These are phyloP conservation scores for Acanthococcus lagerstroemiae DNA, from an alignment of 2,888 invertebrate genomes.

Conservation along the genomic window DNA sequence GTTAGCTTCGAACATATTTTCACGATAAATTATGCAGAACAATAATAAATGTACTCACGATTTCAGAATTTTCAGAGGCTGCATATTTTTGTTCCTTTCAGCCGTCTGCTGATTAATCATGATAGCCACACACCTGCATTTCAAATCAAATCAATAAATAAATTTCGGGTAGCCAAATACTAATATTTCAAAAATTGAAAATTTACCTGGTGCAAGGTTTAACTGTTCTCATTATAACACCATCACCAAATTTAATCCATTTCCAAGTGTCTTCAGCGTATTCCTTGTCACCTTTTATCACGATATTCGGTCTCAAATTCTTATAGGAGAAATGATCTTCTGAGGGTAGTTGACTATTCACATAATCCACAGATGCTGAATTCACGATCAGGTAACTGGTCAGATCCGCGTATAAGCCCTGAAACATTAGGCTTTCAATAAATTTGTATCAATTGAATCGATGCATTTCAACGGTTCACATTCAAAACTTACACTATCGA, in stretches of 20 bases:
- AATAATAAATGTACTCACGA: conserved; percentile 36
- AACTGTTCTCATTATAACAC: conserved; percentile 52
- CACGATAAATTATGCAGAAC: no score
- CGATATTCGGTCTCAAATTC: conserved; percentile 61
- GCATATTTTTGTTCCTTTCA: conserved; percentile 48
- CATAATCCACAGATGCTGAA: conserved; percentile 54
- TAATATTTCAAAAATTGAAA: no score
- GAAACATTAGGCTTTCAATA: neutral
- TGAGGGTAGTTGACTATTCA: conserved; percentile 49
- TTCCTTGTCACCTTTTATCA: conserved; percentile 49
- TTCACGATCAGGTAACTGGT: conserved; percentile 59
- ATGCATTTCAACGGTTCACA: neutral
- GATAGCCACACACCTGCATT: conserved; percentile 48
- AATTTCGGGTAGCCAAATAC: no score
- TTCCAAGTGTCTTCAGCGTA: conserved; percentile 62
- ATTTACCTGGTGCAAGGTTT: conserved; percentile 55
- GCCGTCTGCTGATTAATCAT: conserved; percentile 60
- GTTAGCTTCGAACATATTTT: neutral
- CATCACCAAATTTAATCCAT: conserved; percentile 56
- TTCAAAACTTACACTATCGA: neutral
- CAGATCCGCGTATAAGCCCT: conserved; percentile 57
- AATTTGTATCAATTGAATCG: neutral
- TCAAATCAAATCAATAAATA: no score
- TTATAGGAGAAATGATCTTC: conserved; percentile 33
- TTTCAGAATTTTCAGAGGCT: conserved; percentile 57